Percentiles rank a stretch among this genome's conserved stretches.
These are phyloP conservation scores for Aphelocoma californica DNA, from an alignment of 2,797 vertebrate species.

Conservation along the genomic window DNA sequence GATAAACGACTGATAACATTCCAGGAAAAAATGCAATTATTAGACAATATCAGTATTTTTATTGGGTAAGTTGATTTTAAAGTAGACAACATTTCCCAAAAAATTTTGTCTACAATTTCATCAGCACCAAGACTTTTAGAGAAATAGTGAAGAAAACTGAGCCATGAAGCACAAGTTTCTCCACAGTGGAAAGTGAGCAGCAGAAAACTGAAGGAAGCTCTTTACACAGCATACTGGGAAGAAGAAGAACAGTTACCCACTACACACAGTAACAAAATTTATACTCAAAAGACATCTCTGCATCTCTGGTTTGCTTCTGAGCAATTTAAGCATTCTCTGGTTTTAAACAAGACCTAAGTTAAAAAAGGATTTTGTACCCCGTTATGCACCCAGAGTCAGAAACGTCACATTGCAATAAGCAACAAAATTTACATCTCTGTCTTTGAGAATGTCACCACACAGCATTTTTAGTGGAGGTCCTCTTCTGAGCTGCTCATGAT, in stretches of 20 bases:
- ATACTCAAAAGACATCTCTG: neutral
- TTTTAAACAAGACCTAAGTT: neutral
- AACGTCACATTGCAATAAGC: rapidly evolving
- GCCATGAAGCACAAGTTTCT: neutral
- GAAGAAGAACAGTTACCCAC: neutral
- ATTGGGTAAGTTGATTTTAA: neutral
- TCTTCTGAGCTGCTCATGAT: neutral
- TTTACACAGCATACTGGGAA: neutral
- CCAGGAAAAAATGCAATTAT: neutral
- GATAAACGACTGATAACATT: neutral
- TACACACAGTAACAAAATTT: rapidly evolving
- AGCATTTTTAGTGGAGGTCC: neutral
- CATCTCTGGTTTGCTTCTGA: neutral
- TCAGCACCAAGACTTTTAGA: neutral
- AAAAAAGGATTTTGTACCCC: neutral
- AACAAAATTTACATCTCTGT: neutral
- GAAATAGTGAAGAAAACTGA: neutral
- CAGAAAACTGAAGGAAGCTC: neutral
- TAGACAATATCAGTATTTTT: neutral
- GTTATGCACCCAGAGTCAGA: neutral
- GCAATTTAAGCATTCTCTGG: neutral
- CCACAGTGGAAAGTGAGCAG: neutral
- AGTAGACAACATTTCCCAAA: neutral
- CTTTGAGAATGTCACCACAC: neutral
- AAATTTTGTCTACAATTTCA: neutral